Evolutionary conservation across 2,797 vertebrate genomes (phyloP), one percentile per base, ranked within the genome.

Genomic region (Manis pentadactyla): DNA sequence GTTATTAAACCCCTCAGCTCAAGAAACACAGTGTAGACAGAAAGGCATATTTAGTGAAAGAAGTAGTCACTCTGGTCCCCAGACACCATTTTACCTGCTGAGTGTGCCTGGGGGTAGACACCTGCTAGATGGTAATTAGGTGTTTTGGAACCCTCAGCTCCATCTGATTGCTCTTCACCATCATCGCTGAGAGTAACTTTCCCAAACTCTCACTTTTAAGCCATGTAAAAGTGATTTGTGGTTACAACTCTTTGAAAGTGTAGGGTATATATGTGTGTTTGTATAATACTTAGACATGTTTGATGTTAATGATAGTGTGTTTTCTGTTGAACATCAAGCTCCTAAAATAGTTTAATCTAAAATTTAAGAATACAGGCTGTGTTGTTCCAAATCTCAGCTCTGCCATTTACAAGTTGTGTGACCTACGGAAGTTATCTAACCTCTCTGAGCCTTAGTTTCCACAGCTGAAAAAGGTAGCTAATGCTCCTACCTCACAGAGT

Each of bases 41-140:
- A 87, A 98, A 86, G 25, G 69, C 51, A 37, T 77, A 88, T 27
- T 59, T 64, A 90, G 21, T 23, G 46, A 87, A 84, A 78, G n/a
- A 75, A 66, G 15, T n/a, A 61, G 82, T 96, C 64, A 64, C 15
- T 15, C 19, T 21, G 39, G 37, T 83, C 64, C 75, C 90, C 23
- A 59, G 95, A 89, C 49, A 85, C 55, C 53, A 9, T 39, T 61
- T 82, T 68, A 95, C 92, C 81, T 93, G 5, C 75, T 92, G 61
- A 87, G 57, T 37, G 17, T 29, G 69, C 95, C 90, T 34, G 14
- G 17, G 75, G 75, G 84, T 59, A 37, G 64, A 90, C 75, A 97
- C 71, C 92, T 96, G 92, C 71, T 92, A 57, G n/a, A 93, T 77
- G 66, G 23, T 81, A 96, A 97, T 89, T 34, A 87, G 93, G 61